Conservation (phyloP, 2,797 vertebrate species). For the Typhlichthys subterraneus region DNA sequence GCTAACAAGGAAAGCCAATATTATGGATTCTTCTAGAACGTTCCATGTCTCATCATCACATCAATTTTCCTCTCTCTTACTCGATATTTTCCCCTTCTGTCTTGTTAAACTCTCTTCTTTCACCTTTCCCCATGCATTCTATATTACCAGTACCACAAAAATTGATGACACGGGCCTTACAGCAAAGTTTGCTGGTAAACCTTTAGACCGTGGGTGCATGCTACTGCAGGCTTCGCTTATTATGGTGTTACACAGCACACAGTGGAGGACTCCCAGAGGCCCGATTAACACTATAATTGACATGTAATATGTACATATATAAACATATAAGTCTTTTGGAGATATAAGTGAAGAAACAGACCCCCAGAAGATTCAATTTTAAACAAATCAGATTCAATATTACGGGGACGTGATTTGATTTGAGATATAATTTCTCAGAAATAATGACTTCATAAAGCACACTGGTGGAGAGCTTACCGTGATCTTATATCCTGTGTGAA, state of each 20-base stretch:
- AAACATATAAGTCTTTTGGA: conserved; percentile 53
- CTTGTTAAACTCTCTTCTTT: no score
- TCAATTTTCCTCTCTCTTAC: no score
- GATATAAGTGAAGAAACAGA: conserved; percentile 65
- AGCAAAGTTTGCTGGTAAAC: background rate
- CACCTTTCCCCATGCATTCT: background rate
- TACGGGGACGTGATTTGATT: conserved; percentile 43
- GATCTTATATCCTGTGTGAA: conserved; percentile 46
- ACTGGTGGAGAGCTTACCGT: conserved; percentile 53
- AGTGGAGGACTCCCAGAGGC: conserved; percentile 57
- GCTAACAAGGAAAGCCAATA: no score
- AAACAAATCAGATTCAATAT: conserved; percentile 63
- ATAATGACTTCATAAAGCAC: conserved; percentile 64
- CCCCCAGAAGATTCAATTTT: conserved; percentile 67
- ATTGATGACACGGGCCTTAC: no score
- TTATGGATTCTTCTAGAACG: no score
- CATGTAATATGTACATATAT: conserved; percentile 28
- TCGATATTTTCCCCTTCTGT: no score
- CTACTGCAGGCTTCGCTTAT: conserved; percentile 33
- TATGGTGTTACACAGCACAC: conserved; percentile 36
- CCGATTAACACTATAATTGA: conserved; percentile 47
- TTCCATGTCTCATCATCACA: no score
- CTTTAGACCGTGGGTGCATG: background rate
- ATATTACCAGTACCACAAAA: background rate
- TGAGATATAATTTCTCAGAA: conserved; percentile 58